Evolutionary conservation across 2,888 invertebrate genomes (phyloP), one percentile per base, ranked within the genome.

Genomic region (Auanema freiburgensis): DNA sequence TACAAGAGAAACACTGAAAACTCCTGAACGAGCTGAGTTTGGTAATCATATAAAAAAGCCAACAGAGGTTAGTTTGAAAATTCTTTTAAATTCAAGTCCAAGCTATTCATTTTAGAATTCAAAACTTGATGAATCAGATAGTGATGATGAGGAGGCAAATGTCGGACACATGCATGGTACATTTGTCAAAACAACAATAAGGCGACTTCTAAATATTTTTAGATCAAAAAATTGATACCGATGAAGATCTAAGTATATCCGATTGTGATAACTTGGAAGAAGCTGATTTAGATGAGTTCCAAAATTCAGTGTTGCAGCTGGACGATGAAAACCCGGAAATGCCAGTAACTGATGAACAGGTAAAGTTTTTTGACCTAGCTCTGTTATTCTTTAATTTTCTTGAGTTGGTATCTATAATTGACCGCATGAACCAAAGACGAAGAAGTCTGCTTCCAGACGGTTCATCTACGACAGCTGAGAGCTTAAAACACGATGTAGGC

Each of bases 221-320:
- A 33, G 33, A 33, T 33, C 8, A 3, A 33, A 33, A 33, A 33
- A 3, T 5, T 3, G 33, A 33, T 33, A 33, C 51, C 12, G 49
- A 23, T 12, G 63, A 54, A 14, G 67, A 66, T 14, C 59, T 65
- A 21, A 54, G 54, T 40, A 43, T 67, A 10, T 67, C 67, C 14
- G 67, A 67, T 42, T 18, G 49, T 14, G 65, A 60, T 2, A 46
- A 33, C 11, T 54, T 70, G 24, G 70, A 57, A 41, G 70, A 70
- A n/a, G 69, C 63, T 2, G 72, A 72, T 16, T n/a, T 71, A 24
- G 67, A 50, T 24, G 66, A 67, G 50, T 53, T 71, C 54, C 69
- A 71, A 53, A 62, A 53, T 16, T 65, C 69, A 16, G 60, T 67
- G 1, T 33, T 53, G 2, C 62, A 67, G 53, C 18, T 67, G 50